Percentiles rank a stretch among this genome's conserved stretches.
These are phyloP conservation scores for Seison nebaliae DNA, from an alignment of 1,140 invertebrate species.

Conservation along the genomic window DNA sequence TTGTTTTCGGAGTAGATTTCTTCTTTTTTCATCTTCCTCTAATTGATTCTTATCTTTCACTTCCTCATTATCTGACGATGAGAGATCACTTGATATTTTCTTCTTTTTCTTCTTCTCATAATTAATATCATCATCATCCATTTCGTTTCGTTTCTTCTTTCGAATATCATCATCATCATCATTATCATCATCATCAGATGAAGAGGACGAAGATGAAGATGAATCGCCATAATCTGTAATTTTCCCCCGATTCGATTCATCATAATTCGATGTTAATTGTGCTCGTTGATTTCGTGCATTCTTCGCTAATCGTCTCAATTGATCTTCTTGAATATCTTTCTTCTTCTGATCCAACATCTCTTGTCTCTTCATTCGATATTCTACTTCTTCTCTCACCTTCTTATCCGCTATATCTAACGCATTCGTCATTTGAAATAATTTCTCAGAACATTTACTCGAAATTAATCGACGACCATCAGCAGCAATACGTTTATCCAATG, in stretches of 20 bases:
- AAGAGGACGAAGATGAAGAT: neutral
- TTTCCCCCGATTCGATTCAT: neutral
- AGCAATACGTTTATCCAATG: slow-evolving; percentile 81
- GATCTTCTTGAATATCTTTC: slow-evolving; percentile 90
- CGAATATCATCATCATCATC: too few relatives aligned
- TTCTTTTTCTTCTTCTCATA: neutral
- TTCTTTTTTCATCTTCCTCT: slow-evolving; percentile 49
- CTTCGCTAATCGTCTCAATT: slow-evolving; percentile 63
- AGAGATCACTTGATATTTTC: too few relatives aligned
- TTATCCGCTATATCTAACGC: slow-evolving; percentile 87
- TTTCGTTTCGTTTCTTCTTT: too few relatives aligned
- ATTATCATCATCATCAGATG: neutral
- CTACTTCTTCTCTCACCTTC: slow-evolving; percentile 80
- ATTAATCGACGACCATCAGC: slow-evolving; percentile 88
- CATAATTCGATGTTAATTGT: slow-evolving; percentile 33
- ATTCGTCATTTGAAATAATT: slow-evolving; percentile 90
- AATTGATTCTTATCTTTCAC: too few relatives aligned
- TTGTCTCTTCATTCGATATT: slow-evolving; percentile 74
- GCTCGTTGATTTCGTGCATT: slow-evolving; percentile 77
- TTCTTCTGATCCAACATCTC: slow-evolving; percentile 86
- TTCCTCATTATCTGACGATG: too few relatives aligned
- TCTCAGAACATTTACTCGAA: slow-evolving; percentile 89
- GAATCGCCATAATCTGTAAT: neutral
- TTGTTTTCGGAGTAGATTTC: slow-evolving; percentile 61
- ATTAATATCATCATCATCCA: too few relatives aligned